A percentile compares a stretch with the other conserved stretches of the same genome.
Evolutionary conservation across 2,113 vertebrate genomes (phyloP).

Genomic region (Fregetta grallaria): DNA sequence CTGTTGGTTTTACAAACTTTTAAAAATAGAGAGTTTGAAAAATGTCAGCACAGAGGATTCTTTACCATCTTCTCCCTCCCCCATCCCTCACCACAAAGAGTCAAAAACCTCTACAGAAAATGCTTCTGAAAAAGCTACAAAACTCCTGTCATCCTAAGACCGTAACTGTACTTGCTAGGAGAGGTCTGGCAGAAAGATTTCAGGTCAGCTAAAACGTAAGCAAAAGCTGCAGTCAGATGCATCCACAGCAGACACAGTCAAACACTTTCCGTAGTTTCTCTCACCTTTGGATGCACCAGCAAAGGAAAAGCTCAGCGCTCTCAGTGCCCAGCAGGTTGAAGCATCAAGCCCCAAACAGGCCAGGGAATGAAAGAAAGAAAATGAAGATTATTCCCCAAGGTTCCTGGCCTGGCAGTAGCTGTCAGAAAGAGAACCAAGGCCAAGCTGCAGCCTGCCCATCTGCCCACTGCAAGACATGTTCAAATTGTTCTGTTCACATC

Average conservation of each 20-base stretch:
- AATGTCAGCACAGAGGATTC: not conserved
- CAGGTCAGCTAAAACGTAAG: not conserved
- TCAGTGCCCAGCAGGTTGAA: not conserved
- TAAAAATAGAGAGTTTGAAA: not conserved
- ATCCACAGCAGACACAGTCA: not conserved
- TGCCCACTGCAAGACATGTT: not conserved
- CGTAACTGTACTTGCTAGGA: not conserved
- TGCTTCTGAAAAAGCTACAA: not conserved
- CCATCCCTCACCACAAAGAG: not conserved
- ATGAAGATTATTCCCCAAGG: not conserved
- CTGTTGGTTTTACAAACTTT: conserved; percentile 68
- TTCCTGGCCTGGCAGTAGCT: not conserved
- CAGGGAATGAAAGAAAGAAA: not conserved
- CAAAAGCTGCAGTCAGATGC: not conserved
- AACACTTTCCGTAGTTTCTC: not conserved
- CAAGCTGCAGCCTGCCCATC: not conserved
- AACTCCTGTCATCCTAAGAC: not conserved
- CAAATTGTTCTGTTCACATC: not conserved
- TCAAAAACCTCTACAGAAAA: not conserved
- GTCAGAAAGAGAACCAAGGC: not conserved
- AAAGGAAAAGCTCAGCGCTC: not conserved
- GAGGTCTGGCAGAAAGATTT: not conserved
- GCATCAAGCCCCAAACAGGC: not conserved
- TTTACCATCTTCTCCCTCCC: not conserved
- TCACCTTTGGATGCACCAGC: not conserved